Base-by-base conservation (phyloP, 2,888 invertebrate species). In the Agrotis exclamationis region DNA sequence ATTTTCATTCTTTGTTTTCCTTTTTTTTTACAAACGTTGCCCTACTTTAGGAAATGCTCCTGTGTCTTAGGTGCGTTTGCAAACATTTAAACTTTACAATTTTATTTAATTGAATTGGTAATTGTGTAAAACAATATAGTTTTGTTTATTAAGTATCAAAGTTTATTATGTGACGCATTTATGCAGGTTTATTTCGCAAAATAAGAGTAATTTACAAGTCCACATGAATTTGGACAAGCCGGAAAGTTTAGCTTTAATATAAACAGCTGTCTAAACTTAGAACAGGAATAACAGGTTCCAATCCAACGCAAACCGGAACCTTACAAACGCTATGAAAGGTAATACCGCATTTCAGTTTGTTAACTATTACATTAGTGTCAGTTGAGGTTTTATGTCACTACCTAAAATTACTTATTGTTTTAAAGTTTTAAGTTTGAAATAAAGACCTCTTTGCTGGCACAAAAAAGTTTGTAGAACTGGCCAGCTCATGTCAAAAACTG, bases 281-380 rank as follows among this genome's bases (percentile, higher is more conserved):
- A 76, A 77, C 77, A 64, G 60, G 77, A 68, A 53, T 53, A 77
- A 74, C 77, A 1, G 56, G 77, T 77, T 68, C 20, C 2, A 54
- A 16, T 64, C 18, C 3, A 54, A 16, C 6, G 47, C 24, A 16
- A 62, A 48, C 45, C 72, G 73, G 68, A 73, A 68, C 56, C 39
- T 11, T 44, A 45, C 22, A 64, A 51, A 48, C 28, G 14, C 56
- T 73, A 68, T 33, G 59, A 77, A 77, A 60, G 68, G 56, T 14
- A 73, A 63, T 60, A 73, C 73, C 20, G 28, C 60, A 60, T 64
- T 76, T 63, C 24, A 51, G 22, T 63, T 20, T 13, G 20, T 24
- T 24, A 60, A 44, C 22, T 18, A n/a, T 44, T 18, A 20, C 48
- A 28, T 18, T 48, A 20, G n/a, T 39, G 6, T 39, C 4, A 39